Percentiles rank a stretch among this genome's conserved stretches.
Evolutionary conservation across 1,140 invertebrate genomes (phyloP).

Genomic region (Penaeus indicus): DNA sequence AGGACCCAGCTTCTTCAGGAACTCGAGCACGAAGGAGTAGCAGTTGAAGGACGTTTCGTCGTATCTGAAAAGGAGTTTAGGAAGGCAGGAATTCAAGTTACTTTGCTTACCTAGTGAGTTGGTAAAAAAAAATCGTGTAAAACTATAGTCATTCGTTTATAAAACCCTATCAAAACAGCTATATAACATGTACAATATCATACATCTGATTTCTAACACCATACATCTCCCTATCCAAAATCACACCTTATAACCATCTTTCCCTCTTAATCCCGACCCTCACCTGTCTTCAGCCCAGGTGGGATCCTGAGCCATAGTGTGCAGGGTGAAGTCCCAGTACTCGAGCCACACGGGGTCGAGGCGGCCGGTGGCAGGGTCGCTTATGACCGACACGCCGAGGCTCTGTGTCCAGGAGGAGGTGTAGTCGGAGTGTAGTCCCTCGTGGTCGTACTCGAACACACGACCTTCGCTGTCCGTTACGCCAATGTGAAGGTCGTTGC

Average conservation of each 20-base stretch:
- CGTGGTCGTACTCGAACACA: slow-evolving; percentile 83
- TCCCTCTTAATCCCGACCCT: neutral
- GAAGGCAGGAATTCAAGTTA: slow-evolving; percentile 13
- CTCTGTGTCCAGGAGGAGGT: slow-evolving; percentile 79
- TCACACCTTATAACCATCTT: no score
- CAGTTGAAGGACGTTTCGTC: slow-evolving; percentile 82
- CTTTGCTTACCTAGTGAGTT: neutral
- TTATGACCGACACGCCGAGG: slow-evolving; percentile 77
- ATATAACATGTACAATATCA: no score
- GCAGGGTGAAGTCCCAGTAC: slow-evolving; percentile 82
- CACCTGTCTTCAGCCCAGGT: slow-evolving; percentile 77
- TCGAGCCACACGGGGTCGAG: slow-evolving; percentile 78
- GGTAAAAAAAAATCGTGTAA: no score
- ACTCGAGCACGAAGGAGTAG: slow-evolving; percentile 83
- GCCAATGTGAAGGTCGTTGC: slow-evolving; percentile 85
- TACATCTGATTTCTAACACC: no score
- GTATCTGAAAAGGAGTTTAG: slow-evolving; percentile 72
- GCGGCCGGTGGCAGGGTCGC: slow-evolving; percentile 71
- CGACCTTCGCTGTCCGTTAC: slow-evolving; percentile 81
- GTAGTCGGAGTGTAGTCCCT: slow-evolving; percentile 76
- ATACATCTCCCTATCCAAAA: no score
- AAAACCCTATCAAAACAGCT: no score
- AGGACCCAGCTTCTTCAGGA: slow-evolving; percentile 75
- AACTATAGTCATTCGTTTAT: no score
- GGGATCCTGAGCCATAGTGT: slow-evolving; percentile 76